Percentiles rank a stretch among this genome's conserved stretches.
Conservation (phyloP, 2,113 vertebrate species). For the Orycteropus afer region DNA sequence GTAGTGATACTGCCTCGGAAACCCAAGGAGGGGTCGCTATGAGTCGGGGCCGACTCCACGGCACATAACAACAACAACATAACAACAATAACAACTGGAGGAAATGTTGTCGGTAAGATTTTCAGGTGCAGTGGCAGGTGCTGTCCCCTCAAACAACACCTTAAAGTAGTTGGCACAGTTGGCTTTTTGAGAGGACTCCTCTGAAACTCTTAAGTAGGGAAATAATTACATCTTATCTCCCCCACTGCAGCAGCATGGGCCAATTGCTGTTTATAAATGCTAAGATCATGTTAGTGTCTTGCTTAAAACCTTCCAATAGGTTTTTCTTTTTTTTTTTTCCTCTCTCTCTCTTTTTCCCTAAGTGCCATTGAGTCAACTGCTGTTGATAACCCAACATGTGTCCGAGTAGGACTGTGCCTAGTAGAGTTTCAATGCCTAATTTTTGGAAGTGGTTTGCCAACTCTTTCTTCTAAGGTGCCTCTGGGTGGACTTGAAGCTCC, state of each 20-base stretch:
- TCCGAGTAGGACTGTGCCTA: not conserved
- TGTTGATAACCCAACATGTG: too few relatives aligned
- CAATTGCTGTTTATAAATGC: not conserved
- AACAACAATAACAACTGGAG: too few relatives aligned
- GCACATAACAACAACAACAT: too few relatives aligned
- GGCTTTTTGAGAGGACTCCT: not conserved
- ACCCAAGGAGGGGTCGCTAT: too few relatives aligned
- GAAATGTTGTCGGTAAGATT: conserved; percentile 4
- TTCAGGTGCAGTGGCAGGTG: not conserved
- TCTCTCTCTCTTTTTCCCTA: not conserved
- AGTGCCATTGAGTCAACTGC: not conserved
- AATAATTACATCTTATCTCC: not conserved
- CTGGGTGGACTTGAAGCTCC: not conserved
- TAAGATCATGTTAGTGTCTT: not conserved
- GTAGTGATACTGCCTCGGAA: too few relatives aligned
- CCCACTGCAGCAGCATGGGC: not conserved
- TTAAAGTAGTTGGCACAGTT: not conserved
- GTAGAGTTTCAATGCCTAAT: not conserved
- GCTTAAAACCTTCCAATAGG: not conserved
- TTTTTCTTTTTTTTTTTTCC: too few relatives aligned
- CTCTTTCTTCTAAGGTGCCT: too few relatives aligned
- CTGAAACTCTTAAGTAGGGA: not conserved
- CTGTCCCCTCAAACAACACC: not conserved
- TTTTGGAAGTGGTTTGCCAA: not conserved
- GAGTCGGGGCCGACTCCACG: too few relatives aligned